Evolutionary conservation across 2,797 vertebrate species (phyloP), one percentile per base, ranked within the genome.

Genomic region (Scleropages formosus): DNA sequence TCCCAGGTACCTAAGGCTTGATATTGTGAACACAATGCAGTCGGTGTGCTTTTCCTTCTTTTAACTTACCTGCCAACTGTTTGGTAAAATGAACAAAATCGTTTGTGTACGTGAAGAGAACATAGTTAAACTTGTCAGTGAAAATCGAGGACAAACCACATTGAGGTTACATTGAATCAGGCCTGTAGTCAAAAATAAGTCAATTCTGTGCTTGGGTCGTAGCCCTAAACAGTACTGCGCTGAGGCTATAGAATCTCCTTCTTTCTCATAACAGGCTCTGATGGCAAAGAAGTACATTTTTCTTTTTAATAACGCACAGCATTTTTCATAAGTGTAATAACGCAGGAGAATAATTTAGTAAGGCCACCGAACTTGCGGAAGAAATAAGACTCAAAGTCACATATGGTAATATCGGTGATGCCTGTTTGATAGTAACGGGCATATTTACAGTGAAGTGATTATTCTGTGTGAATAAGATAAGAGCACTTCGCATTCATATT

Each of bases 101-200:
- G 70, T 70, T 70, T 53, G 49, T 53, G 49, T 70, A 70, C 67
- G 27, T 26, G 53, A 70, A 51, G 46, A 70, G 22, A 70, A 47
- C 49, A 70, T 56, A 49, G 67, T 70, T 70, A 70, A 70, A 70
- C 53, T 69, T 53, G 24, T 70, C 67, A 70, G 67, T 39, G 70
- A 70, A 70, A 70, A 70, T 70, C 15, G 67, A 70, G 67, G 67
- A 51, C 67, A 70, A 70, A 70, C 67, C 67, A 70, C 67, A 70
- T 70, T 70, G 67, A 67, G 67, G 67, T 70, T 70, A 70, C 46
- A 70, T 70, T 53, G 67, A 70, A 70, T 70, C 67, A 70, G 67
- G 67, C 67, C 67, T 70, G 67, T 70, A 70, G 67, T 70, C 67
- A 70, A 70, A 70, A 70, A 70, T 70, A 70, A 70, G 67, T 22